These are phyloP conservation scores for Lasioglossum figueresi DNA, from an alignment of 2,888 invertebrate species.

Conservation along the genomic window DNA sequence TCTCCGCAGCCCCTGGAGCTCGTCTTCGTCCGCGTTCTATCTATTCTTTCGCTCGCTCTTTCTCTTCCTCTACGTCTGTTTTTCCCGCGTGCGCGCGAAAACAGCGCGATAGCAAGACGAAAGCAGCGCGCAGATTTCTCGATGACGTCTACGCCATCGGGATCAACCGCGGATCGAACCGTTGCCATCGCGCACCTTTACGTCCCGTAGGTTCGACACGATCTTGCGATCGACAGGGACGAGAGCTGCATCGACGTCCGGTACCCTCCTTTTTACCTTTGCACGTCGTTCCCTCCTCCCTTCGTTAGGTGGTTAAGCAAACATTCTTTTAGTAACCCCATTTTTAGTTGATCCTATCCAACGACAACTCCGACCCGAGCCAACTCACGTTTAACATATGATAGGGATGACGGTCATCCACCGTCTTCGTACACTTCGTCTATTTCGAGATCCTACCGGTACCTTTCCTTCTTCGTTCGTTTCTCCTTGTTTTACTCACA, in stretches of 20 bases:
- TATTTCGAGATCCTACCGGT: neutral
- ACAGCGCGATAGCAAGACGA: neutral
- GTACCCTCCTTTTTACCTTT: conserved; percentile 12
- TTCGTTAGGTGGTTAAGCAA: conserved; percentile 48
- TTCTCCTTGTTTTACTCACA: neutral
- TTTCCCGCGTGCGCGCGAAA: conserved; percentile 4
- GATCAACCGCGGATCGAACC: neutral
- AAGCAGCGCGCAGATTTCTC: neutral
- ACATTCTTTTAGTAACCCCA: conserved; percentile 34
- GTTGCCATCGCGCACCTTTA: neutral
- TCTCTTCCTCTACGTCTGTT: conserved; percentile 23
- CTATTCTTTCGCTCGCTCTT: conserved; percentile 9
- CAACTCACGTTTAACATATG: conserved; percentile 55
- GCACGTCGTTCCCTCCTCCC: conserved; percentile 28
- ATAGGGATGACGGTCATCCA: conserved; percentile 48
- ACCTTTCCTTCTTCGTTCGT: neutral
- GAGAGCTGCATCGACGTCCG: conserved; percentile 13
- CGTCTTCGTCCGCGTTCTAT: neutral
- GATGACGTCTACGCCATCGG: conserved; percentile 24
- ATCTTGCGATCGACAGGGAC: neutral
- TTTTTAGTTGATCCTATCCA: neutral
- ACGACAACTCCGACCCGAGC: conserved; percentile 51
- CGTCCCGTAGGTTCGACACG: neutral
- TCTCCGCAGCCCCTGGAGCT: neutral
- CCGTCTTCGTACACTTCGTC: conserved; percentile 35